Evolutionary conservation across 2,888 invertebrate genomes (phyloP), one percentile per base, ranked within the genome.

Genomic region (Chrysolina haemoptera): DNA sequence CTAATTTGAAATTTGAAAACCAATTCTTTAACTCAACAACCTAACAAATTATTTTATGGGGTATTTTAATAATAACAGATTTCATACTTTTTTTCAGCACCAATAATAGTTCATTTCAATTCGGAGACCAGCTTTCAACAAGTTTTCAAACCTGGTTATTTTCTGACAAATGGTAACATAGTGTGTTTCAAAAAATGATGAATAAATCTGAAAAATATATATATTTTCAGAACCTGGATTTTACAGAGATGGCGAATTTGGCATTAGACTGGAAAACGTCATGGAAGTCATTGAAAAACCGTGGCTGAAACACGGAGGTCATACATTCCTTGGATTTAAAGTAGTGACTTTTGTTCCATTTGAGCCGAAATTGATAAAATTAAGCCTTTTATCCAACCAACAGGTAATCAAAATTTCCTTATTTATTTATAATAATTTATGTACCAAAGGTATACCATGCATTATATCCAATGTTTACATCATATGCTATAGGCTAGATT

Each of bases 321-420:
- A 90, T 55, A 90, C 89, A 76, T 82, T 83, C 64, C 88, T 94
- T 62, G 93, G 93, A 70, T 97, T 98, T 88, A 91, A 91, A 78
- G 93, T 96, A 64, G 90, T 96, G 1, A 97, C 98, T 0, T 89
- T 97, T 70, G 94, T 98, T 62, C 97, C 97, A 0, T 97, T 94
- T 84, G 96, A 98, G 85, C 93, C 93, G 0, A 96, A 96, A 83
- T 89, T 98, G 78, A 95, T 98, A 72, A 93, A 96, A 79, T 88
- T 91, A 22, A 90, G 90, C 41, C 88, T 96, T 86, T 89, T 98
- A 27, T 94, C 93, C 50, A 91, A 93, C 62, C 91, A 93, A 80
- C 97, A 98, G 90, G 97, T 97, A 89, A 87, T 87, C 84, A 53
- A 2, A 40, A 43, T 43, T 1, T 48, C 16, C 16, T n/a, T n/a